Evolutionary conservation across 2,797 vertebrate species (phyloP), one percentile per base, ranked within the genome.

Genomic region (Amblyopsis hoosieri): DNA sequence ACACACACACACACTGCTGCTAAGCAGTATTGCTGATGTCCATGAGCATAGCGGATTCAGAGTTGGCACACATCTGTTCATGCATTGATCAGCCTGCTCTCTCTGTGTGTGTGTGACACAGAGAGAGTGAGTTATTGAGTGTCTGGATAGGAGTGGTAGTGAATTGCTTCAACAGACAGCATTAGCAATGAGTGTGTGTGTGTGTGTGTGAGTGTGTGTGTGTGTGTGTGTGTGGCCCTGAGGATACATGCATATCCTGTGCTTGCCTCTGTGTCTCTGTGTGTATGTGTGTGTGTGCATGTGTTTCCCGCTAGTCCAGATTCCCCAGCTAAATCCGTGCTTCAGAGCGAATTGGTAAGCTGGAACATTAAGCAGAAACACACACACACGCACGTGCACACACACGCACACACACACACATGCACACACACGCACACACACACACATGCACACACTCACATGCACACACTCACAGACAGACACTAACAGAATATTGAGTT

Each of bases 21-120:
- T 3, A 23, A 23, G 3, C 23, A 29, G 23, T 29, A 70, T 67
- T 66, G 68, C 69, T 69, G 72, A 67, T 72, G 70, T 72, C 49
- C 62, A 66, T 1, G 65, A 45, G 23, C 56, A 23, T 58, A 50
- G 57, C 60, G 37, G 78, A 72, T 75, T 66, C 66, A 33, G 57
- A 74, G 80, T 81, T 85, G 89, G 60, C 78, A 83, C 85, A 82
- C 90, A 86, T 83, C 84, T 85, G 67, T 89, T 90, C 89, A 83
- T 69, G 78, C 87, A 95, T 93, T 92, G 93, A 96, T 95, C 89
- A 64, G 64, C 50, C 33, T 1, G 58, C 65, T 67, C 49, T 50
- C 51, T 65, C 85, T 84, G 64, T 6, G 80, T 60, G 37, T 82
- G 69, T 17, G 76, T 67, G 14, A 11, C 19, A 23, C 9, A 10